Evolutionary conservation across 2,888 invertebrate species (phyloP).

Genomic region (Watsonalla cultraria): DNA sequence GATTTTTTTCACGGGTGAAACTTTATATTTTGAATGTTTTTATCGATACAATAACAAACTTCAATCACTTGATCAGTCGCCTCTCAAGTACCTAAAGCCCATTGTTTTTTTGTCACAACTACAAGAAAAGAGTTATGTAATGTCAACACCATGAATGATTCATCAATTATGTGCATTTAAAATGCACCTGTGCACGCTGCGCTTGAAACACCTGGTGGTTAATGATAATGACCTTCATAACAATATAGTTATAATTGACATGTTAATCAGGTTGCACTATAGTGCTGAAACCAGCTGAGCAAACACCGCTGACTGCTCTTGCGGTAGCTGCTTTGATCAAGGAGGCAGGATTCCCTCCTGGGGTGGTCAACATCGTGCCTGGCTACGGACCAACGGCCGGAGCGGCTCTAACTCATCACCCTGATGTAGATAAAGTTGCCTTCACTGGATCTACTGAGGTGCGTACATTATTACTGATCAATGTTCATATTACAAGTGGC

Average conservation of each 20-base stretch:
- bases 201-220: too few species aligned
- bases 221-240: not conserved
- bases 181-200: too few species aligned
- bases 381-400: conserved; percentile 92
- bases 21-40: too few species aligned
- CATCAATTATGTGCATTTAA: too few species aligned
- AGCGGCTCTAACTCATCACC: conserved; percentile 85
- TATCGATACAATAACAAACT: too few species aligned
- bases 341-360: conserved; percentile 94
- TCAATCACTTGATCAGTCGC: too few species aligned
- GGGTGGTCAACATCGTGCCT: conserved; percentile 94
- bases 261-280: conserved; percentile 83
- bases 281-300: conserved; percentile 96
- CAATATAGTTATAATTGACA: conserved; percentile 2
- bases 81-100: too few species aligned
- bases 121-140: too few species aligned
- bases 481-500: not conserved
- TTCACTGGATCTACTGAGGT: conserved; percentile 81
- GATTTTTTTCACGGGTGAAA: too few species aligned
- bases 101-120: too few species aligned
- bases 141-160: too few species aligned
- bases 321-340: conserved; percentile 90
- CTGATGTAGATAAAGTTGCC: conserved; percentile 91
- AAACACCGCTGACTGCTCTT: conserved; percentile 94
- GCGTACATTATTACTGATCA: not conserved